Base-by-base conservation (phyloP, 2,888 invertebrate species). In the Phlogophora meticulosa region DNA sequence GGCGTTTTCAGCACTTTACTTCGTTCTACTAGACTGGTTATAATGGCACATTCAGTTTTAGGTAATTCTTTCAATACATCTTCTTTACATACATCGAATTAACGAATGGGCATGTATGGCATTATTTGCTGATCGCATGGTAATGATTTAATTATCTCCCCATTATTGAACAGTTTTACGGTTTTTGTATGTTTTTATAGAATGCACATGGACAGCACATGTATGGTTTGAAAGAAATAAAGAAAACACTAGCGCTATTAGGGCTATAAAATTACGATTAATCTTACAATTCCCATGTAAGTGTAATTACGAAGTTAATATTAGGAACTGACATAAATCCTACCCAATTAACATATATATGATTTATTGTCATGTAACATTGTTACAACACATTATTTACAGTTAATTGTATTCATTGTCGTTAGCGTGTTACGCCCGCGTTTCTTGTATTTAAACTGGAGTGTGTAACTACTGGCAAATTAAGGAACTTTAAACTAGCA, bases 21-120 rank as follows among this genome's bases (percentile, higher is more conserved):
- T 40, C 34, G 40, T 55, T 64, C 48, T 55, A 65, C 64, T 66
- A 36, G 42, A 64, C 40, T 66, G 55, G 53, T 20, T 63, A 11
- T 32, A 63, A 48, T n/a, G 46, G 34, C 46, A 49, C 40, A 63
- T 46, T 34, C 11, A 38, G 55, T 70, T 69, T 62, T 42, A 62
- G 42, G 24, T 15, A 5, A 42, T 20, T 49, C 36, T 49, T 34
- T 24, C 17, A 2, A 20, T n/a, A 49, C 13, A 28, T 43, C n/a
- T 20, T 20, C 4, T 24, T 11, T 13, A 28, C 49, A 28, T 28
- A 63, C 20, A 43, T n/a, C n/a, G 49, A 62, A 64, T 24, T 17
- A 42, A 36, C n/a, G 40, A 36, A 20, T 28, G 24, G 43, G 24
- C 63, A 28, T 9, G 49, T 49, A 63, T 36, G 24, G 59, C 28